These are phyloP conservation scores for Cacoxenus indagator DNA, from an alignment of 2,888 invertebrate species.

Conservation along the genomic window DNA sequence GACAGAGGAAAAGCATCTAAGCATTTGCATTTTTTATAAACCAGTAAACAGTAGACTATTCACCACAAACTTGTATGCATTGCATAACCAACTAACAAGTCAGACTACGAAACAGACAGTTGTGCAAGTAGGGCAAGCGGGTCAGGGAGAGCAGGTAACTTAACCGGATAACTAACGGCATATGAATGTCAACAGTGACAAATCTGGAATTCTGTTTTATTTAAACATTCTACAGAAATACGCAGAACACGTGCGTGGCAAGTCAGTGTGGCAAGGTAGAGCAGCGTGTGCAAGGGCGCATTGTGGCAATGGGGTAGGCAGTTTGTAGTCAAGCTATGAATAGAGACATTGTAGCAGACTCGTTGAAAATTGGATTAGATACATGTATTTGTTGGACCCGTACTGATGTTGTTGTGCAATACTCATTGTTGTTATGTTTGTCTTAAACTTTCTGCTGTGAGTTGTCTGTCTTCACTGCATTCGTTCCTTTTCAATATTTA, in stretches of 20 bases:
- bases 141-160: background rate
- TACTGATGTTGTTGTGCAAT: too few species aligned
- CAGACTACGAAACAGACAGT: conserved; percentile 32
- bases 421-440: too few species aligned
- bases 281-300: background rate
- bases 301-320: background rate
- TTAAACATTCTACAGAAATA: background rate
- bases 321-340: too few species aligned
- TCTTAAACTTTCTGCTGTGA: background rate
- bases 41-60: conserved; percentile 27
- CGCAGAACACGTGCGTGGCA: background rate
- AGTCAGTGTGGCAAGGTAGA: background rate
- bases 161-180: background rate
- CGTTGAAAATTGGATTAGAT: background rate
- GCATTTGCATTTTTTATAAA: conserved; percentile 43
- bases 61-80: background rate
- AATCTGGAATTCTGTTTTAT: background rate
- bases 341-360: background rate
- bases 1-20: background rate
- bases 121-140: background rate
- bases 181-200: conserved; percentile 19
- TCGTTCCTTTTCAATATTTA: conserved; percentile 57
- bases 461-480: too few species aligned
- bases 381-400: background rate
- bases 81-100: background rate